Conservation (phyloP, 2,797 vertebrate genomes). For the Limosa lapponica region DNA sequence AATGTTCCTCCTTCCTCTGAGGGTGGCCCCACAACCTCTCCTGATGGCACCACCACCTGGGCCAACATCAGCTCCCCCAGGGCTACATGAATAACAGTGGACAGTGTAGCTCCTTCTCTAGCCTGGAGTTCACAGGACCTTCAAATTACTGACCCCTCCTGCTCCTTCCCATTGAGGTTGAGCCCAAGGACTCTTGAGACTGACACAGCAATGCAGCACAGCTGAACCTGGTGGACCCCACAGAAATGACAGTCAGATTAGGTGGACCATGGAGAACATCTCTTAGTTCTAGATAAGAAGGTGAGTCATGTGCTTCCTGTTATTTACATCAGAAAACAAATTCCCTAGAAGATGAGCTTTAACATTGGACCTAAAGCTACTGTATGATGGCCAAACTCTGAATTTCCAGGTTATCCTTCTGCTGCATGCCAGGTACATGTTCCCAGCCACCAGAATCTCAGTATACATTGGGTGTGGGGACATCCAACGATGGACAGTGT, state of each 20-base stretch:
- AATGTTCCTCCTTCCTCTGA: background rate
- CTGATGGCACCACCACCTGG: background rate
- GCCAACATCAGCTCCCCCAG: background rate
- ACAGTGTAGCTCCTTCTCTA: background rate
- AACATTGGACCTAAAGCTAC: background rate
- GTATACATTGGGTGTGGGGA: background rate
- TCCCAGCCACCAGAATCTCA: background rate
- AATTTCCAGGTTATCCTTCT: background rate
- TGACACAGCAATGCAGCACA: background rate
- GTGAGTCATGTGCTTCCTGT: background rate
- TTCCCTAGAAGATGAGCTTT: background rate
- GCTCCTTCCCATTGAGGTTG: background rate
- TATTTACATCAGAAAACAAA: constrained; percentile 2
- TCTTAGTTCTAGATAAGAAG: constrained; percentile 19
- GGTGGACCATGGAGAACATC: constrained; percentile 31
- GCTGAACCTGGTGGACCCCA: background rate
- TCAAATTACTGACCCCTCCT: background rate
- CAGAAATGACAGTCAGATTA: constrained; percentile 6
- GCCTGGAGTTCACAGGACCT: background rate
- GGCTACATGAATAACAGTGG: background rate
- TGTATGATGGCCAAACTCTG: background rate
- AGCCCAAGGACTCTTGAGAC: constrained; percentile 32
- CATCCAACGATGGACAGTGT: fast-evolving
- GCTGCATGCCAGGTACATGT: background rate
- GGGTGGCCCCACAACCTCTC: background rate